These are phyloP conservation scores for Lamellibrachia luymesi DNA, from an alignment of 1,140 invertebrate genomes.

Conservation along the genomic window DNA sequence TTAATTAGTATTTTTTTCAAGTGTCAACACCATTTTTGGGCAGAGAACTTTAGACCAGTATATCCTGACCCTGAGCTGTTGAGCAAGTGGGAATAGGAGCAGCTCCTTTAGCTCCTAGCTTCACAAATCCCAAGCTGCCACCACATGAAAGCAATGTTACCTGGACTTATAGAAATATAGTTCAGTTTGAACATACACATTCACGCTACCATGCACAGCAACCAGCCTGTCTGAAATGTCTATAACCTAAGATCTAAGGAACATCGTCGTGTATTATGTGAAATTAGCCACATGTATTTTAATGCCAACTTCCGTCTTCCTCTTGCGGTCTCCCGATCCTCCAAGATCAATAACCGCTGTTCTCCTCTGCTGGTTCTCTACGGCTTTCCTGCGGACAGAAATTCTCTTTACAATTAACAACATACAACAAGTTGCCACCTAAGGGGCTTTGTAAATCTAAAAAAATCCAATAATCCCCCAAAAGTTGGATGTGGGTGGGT, in stretches of 20 bases:
- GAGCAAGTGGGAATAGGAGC: too few relatives aligned
- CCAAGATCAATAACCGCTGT: neutral
- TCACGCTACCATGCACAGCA: neutral
- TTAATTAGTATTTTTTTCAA: too few relatives aligned
- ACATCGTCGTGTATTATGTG: neutral
- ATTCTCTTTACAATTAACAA: neutral
- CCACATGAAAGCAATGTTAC: neutral
- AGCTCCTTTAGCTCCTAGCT: too few relatives aligned
- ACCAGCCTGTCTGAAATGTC: neutral
- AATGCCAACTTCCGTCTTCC: neutral
- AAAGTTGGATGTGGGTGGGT: too few relatives aligned
- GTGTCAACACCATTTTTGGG: too few relatives aligned
- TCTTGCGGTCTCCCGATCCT: neutral
- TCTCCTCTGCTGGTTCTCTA: neutral
- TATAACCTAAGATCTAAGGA: neutral
- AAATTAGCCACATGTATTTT: constrained; percentile 21
- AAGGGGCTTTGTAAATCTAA: too few relatives aligned
- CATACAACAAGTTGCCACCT: too few relatives aligned
- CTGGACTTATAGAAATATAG: neutral
- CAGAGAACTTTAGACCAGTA: too few relatives aligned
- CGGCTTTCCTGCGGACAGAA: neutral
- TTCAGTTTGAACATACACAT: neutral
- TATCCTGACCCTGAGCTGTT: too few relatives aligned
- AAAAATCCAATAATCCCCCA: too few relatives aligned
- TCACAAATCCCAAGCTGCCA: neutral